A percentile compares a stretch with the other conserved stretches of the same genome.
These are phyloP conservation scores for Caenorhabditis plicata DNA, from an alignment of 2,888 invertebrate genomes.

Conservation along the genomic window DNA sequence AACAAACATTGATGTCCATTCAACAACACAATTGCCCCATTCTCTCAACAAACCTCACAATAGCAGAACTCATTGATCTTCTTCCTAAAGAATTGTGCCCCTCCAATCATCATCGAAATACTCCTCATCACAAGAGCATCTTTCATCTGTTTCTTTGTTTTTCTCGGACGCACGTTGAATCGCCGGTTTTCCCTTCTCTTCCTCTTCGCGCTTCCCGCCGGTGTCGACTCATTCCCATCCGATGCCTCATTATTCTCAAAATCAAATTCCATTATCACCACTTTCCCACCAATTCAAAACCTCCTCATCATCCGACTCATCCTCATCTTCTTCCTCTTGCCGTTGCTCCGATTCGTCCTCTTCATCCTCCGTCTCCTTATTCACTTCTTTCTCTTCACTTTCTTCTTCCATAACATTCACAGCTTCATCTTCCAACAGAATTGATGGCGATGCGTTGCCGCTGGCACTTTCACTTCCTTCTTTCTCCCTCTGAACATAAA, in stretches of 20 bases:
- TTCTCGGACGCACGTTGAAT: constrained; percentile 47
- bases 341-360: constrained; percentile 6
- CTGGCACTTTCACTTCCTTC: not conserved
- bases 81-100: constrained; percentile 63
- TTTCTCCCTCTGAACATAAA: constrained; percentile 5
- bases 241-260: constrained; percentile 8
- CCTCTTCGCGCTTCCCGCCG: constrained; percentile 9
- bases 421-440: constrained; percentile 13
- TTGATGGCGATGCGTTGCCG: constrained; percentile 10
- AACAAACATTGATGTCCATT: no score
- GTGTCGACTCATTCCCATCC: constrained; percentile 5
- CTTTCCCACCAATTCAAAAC: constrained; percentile 2
- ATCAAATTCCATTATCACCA: constrained; percentile 6
- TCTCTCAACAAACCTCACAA: no score
- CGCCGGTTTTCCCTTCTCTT: constrained; percentile 20
- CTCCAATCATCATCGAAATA: constrained; percentile 54
- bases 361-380: constrained; percentile 17
- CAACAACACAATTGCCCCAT: no score
- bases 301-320: not conserved
- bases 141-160: constrained; percentile 39
- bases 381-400: constrained; percentile 9
- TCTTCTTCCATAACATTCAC: constrained; percentile 12
- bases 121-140: constrained; percentile 8
- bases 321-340: constrained; percentile 2
- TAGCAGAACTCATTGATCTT: constrained; percentile 51